These are phyloP conservation scores for Drosophila bocqueti DNA, from an alignment of 1,140 invertebrate species.

Conservation along the genomic window DNA sequence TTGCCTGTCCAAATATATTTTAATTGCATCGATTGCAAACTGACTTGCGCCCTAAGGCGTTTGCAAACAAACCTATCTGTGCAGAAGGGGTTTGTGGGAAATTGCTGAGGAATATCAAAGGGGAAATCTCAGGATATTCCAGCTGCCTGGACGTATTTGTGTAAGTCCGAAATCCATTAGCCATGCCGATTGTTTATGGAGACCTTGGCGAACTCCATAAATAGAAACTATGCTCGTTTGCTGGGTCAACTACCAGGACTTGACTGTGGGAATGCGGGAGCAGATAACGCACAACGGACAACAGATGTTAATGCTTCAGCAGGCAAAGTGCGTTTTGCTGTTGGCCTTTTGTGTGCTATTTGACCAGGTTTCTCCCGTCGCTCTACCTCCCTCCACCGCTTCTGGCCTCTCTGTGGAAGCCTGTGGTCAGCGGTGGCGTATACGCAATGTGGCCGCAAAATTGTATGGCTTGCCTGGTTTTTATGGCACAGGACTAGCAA, in stretches of 20 bases:
- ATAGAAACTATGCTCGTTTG: conserved; percentile 43
- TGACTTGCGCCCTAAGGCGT: background rate
- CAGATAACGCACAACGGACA: conserved; percentile 39
- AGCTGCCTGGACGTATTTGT: conserved; percentile 44
- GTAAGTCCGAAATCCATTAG: conserved; percentile 58
- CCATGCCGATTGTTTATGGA: conserved; percentile 56
- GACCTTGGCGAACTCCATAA: conserved; percentile 38
- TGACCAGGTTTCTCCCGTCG: conserved; percentile 3
- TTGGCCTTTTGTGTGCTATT: conserved; percentile 55
- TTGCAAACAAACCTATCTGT: conserved; percentile 26
- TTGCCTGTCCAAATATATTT: conserved; percentile 21
- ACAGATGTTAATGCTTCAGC: conserved; percentile 79
- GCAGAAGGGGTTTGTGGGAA: background rate
- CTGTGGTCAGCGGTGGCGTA: conserved; percentile 66
- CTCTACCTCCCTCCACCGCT: background rate
- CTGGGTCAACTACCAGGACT: conserved; percentile 51
- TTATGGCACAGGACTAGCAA: conserved; percentile 49
- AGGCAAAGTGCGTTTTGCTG: conserved; percentile 80
- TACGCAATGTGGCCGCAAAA: conserved; percentile 74
- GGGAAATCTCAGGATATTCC: background rate
- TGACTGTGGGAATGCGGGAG: conserved; percentile 9
- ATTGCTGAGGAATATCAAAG: conserved; percentile 2
- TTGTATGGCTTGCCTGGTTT: conserved; percentile 66
- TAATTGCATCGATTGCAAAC: conserved; percentile 46
- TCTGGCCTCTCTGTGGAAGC: conserved; percentile 4